Conservation (phyloP, 2,888 invertebrate genomes). For the Pseudanteris insignis region DNA sequence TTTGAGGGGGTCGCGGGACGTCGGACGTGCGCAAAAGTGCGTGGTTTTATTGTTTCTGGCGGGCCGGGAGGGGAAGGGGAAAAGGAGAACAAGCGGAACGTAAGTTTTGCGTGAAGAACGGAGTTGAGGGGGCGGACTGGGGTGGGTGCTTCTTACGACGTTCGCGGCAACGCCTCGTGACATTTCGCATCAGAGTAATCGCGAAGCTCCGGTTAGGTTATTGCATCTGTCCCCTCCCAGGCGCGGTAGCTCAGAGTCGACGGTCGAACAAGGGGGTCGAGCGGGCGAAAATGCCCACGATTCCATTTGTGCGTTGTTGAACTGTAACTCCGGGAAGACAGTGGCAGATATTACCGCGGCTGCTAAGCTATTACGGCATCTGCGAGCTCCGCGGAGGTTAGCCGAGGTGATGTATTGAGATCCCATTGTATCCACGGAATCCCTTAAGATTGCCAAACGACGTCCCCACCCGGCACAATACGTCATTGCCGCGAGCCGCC, state of each 20-base stretch:
- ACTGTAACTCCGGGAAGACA: constrained; percentile 63
- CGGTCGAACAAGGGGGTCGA: constrained; percentile 4
- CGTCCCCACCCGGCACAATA: constrained; percentile 58
- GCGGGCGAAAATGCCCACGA: constrained; percentile 45
- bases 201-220: constrained; percentile 50
- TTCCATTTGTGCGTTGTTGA: constrained; percentile 62
- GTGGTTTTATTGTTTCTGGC: constrained; percentile 22
- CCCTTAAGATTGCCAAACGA: constrained; percentile 67
- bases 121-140: constrained; percentile 7
- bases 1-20: too few species aligned
- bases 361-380: constrained; percentile 65
- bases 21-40: constrained; percentile 3
- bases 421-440: constrained; percentile 67
- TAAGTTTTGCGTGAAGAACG: too few species aligned
- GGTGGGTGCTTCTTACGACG: constrained; percentile 33
- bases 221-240: constrained; percentile 44
- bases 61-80: background rate
- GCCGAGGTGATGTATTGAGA: constrained; percentile 67
- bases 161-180: constrained; percentile 45
- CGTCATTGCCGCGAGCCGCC: constrained; percentile 55
- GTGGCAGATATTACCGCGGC: constrained; percentile 64
- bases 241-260: constrained; percentile 2
- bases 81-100: too few species aligned
- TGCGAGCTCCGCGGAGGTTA: constrained; percentile 52
- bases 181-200: constrained; percentile 51